Conservation (phyloP, 2,888 invertebrate genomes). For the Anticlea derivata region DNA sequence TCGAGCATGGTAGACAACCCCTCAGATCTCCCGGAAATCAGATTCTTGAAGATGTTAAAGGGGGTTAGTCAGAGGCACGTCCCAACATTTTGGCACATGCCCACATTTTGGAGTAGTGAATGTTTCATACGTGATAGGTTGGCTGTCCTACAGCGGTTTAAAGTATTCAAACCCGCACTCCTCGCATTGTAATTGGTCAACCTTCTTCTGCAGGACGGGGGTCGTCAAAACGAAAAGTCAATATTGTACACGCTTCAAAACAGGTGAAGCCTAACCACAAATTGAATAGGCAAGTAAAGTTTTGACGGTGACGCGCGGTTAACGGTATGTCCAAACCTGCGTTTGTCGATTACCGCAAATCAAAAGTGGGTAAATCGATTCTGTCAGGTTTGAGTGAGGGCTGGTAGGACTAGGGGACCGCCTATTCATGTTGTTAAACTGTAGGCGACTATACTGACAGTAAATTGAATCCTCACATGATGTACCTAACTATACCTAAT, state of each 20-base stretch:
- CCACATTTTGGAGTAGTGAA: no score
- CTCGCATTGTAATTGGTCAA: no score
- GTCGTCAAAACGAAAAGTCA: neutral
- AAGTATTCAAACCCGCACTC: no score
- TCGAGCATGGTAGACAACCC: no score
- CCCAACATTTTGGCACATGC: no score
- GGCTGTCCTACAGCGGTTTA: no score
- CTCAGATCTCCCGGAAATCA: no score
- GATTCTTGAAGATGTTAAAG: no score
- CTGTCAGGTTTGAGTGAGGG: conserved; percentile 37
- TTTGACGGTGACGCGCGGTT: conserved; percentile 26
- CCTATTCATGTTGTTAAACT: conserved; percentile 35
- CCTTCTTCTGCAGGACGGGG: no score
- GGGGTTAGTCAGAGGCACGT: no score
- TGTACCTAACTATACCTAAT: no score
- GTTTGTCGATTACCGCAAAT: conserved; percentile 42
- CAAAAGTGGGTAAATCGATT: conserved; percentile 41
- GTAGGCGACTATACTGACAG: conserved; percentile 25
- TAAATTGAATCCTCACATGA: conserved; percentile 31
- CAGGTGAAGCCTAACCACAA: conserved; percentile 5
- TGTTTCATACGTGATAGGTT: no score
- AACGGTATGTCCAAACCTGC: conserved; percentile 28
- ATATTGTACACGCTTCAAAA: neutral
- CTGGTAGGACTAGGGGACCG: conserved; percentile 29
- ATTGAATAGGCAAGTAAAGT: conserved; percentile 18